A percentile compares a stretch with the other conserved stretches of the same genome.
Evolutionary conservation across 2,797 vertebrate species (phyloP).

Genomic region (Chelidonichthys spinosus): DNA sequence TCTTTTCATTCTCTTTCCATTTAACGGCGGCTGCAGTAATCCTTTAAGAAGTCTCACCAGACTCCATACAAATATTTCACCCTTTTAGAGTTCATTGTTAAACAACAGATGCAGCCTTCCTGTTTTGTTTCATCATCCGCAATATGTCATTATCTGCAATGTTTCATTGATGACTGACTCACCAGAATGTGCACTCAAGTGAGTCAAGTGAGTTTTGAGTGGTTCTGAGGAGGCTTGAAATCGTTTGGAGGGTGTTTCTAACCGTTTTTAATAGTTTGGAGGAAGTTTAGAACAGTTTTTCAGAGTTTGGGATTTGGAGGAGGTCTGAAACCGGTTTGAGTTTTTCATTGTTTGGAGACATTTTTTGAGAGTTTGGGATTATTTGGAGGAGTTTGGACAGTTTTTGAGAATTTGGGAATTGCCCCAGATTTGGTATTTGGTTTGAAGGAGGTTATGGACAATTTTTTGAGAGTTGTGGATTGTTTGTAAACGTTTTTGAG

Average conservation of each 20-base stretch:
- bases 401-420: background rate
- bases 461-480: background rate
- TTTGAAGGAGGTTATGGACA: background rate
- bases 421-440: too few species aligned
- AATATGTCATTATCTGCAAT: background rate
- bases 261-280: background rate
- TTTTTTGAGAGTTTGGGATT: background rate
- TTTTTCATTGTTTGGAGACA: too few species aligned
- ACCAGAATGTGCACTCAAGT: too few species aligned
- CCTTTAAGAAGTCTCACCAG: slow-evolving; percentile 70
- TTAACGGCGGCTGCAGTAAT: slow-evolving; percentile 46
- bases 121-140: background rate
- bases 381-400: background rate
- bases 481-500: too few species aligned
- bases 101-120: background rate
- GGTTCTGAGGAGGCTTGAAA: background rate
- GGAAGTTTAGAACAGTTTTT: background rate
- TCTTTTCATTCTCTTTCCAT: slow-evolving; percentile 32
- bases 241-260: background rate
- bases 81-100: slow-evolving; percentile 12
- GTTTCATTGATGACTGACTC: too few species aligned
- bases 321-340: background rate
- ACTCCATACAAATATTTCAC: slow-evolving; percentile 36
- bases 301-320: too few species aligned
- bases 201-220: too few species aligned